Evolutionary conservation across 2,113 vertebrate species (phyloP).

Genomic region (Erythrocercus mccallii): DNA sequence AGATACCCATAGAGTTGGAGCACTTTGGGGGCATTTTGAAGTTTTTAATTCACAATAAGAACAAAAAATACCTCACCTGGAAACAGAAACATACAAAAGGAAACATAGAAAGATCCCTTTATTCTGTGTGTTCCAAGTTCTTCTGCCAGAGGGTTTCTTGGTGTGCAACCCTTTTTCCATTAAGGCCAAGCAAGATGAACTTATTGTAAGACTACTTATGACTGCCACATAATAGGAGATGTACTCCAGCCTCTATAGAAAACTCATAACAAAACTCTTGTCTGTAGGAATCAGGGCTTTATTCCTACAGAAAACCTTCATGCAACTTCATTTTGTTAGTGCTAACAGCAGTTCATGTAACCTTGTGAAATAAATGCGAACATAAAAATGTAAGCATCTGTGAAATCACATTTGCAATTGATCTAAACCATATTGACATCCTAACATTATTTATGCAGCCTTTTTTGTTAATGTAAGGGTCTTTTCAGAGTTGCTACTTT

Average conservation of each 20-base stretch:
- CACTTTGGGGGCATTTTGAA: accelerated
- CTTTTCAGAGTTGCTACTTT: neutral
- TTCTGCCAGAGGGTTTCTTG: neutral
- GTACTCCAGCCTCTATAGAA: neutral
- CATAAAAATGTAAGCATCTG: constrained; percentile 14
- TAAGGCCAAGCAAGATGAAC: neutral
- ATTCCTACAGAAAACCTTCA: neutral
- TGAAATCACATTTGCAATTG: constrained; percentile 12
- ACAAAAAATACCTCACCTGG: neutral
- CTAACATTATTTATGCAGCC: neutral
- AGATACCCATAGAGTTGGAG: accelerated
- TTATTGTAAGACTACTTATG: neutral
- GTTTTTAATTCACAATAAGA: neutral
- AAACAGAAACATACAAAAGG: neutral
- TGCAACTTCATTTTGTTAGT: neutral
- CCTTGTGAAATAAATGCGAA: constrained; percentile 13
- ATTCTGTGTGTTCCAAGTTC: accelerated
- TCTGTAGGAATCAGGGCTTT: neutral
- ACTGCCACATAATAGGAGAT: neutral
- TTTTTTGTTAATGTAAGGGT: neutral
- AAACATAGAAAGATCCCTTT: neutral
- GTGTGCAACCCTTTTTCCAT: neutral
- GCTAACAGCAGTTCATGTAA: neutral
- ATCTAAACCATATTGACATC: neutral
- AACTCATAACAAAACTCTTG: neutral